Evolutionary conservation across 1,140 invertebrate species (phyloP), one percentile per base, ranked within the genome.

Genomic region (Megalopta genalis): DNA sequence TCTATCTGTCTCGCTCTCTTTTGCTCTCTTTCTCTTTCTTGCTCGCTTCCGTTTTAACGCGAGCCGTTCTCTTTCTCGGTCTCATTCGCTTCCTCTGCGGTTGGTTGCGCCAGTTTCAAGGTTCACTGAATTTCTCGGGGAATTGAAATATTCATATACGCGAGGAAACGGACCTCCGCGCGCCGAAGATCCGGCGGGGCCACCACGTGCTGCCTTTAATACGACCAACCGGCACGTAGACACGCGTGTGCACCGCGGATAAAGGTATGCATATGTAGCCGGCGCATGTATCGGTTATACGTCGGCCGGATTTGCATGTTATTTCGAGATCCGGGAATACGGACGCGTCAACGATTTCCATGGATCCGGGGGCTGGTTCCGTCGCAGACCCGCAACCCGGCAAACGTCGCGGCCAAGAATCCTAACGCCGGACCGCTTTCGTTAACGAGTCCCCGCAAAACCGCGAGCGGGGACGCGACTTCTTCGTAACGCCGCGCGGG

Each of bases 131-230:
- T 86, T 83, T 82, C 78, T 81, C 77, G 46, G 74, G 72, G 77
- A 86, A 88, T 86, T 86, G 82, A 88, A 89, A 87, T 88, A 87
- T 89, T 88, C 85, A 87, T 89, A 86, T 72, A 81, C 69, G 52
- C 63, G 79, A 75, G 54, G 62, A 63, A 59, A 10, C 65, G 79
- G 52, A 73, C 52, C 67, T 10, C 1, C 14, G 18, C 4, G 14
- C 27, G 59, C 2, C 25, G 27, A 66, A 59, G 62, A 77, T 76
- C 68, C 54, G 16, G 16, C 37, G 37, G 25, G n/a, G 12, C 5
- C 37, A 27, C 32, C 64, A 37, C 23, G 54, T 66, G 37, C 52
- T 12, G 18, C 39, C 39, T 49, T 54, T 70, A 70, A 78, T 72
- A 72, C 59, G n/a, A 18, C 49, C 32, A 39, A 52, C 54, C 32